Conservation (phyloP, 2,888 invertebrate species). For the Leptinotarsa haldemani region DNA sequence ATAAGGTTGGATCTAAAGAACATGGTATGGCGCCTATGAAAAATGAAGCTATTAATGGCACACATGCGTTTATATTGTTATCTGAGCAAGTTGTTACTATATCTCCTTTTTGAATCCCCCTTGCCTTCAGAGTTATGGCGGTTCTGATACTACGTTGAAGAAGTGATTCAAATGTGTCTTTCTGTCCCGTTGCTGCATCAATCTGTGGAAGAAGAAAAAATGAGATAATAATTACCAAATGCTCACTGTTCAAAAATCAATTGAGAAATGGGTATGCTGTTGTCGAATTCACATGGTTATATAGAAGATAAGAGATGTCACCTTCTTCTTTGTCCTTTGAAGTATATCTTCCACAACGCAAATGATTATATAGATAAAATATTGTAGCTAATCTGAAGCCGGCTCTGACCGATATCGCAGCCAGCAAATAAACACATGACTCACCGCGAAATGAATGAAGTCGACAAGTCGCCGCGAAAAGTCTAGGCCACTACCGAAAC, state of each 20-base stretch:
- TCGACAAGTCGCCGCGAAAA: too few relatives aligned
- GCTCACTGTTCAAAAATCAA: not conserved
- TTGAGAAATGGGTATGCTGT: not conserved
- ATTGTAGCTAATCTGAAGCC: too few relatives aligned
- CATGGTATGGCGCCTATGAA: constrained; percentile 63
- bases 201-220: constrained; percentile 42
- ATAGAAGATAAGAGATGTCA: too few relatives aligned
- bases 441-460: too few relatives aligned
- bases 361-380: too few relatives aligned
- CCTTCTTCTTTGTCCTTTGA: too few relatives aligned
- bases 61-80: constrained; percentile 64
- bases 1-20: constrained; percentile 52
- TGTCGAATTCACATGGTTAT: not conserved
- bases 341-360: too few relatives aligned
- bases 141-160: constrained; percentile 65
- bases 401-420: too few relatives aligned
- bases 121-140: constrained; percentile 63
- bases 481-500: too few relatives aligned
- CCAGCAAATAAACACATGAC: too few relatives aligned
- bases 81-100: constrained; percentile 67
- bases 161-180: constrained; percentile 64
- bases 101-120: constrained; percentile 65
- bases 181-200: constrained; percentile 60
- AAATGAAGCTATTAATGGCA: constrained; percentile 67
- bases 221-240: not conserved